Evolutionary conservation across 2,888 invertebrate species (phyloP).

Genomic region (Ophion slaviceki): DNA sequence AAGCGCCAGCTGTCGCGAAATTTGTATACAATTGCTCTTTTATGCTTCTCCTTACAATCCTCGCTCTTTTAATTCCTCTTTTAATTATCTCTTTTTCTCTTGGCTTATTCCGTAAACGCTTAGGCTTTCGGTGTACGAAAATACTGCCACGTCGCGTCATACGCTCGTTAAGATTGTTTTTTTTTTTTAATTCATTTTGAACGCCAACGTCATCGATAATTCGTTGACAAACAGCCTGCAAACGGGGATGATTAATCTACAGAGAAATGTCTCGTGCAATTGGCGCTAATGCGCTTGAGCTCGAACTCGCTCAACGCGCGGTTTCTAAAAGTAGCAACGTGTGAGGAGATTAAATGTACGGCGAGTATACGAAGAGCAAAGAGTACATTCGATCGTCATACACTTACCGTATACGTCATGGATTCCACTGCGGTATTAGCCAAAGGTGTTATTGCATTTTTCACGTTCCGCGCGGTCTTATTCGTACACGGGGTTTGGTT

Average conservation of each 20-base stretch:
- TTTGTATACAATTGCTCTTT: no score
- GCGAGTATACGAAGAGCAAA: conserved; percentile 28
- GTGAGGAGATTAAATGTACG: conserved; percentile 54
- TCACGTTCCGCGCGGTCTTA: not conserved
- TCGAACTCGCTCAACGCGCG: conserved; percentile 28
- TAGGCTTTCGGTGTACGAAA: not conserved
- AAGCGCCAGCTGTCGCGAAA: no score
- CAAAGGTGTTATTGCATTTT: conserved; percentile 41
- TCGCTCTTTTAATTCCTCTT: no score
- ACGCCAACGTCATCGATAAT: conserved; percentile 33
- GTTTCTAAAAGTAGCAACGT: conserved; percentile 57
- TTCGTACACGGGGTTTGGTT: not conserved
- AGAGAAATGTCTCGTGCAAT: conserved; percentile 37
- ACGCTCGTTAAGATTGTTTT: not conserved
- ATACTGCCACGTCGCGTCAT: not conserved
- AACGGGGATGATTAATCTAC: conserved; percentile 39
- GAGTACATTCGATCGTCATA: conserved; percentile 43
- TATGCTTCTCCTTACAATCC: no score
- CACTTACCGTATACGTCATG: conserved; percentile 5
- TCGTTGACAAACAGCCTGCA: conserved; percentile 47
- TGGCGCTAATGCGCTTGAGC: conserved; percentile 33
- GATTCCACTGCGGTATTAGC: conserved; percentile 29
- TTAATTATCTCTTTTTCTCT: no score
- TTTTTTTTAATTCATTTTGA: not conserved
- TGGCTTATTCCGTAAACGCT: not conserved